phyloP scores from a whole-genome alignment of 2,888 invertebrate species.

The Tridacna gigas region DNA sequence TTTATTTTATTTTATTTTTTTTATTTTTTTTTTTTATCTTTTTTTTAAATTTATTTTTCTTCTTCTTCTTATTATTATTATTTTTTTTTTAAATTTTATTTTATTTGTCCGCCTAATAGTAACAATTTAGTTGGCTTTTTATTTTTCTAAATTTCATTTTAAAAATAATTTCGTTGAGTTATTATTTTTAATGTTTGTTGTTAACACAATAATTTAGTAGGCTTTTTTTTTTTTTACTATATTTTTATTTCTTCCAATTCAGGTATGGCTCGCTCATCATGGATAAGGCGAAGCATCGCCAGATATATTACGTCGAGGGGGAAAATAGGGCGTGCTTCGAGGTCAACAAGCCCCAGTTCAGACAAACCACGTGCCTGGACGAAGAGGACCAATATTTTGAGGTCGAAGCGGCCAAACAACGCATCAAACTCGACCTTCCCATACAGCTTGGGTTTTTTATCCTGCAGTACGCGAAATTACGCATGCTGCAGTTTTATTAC shows the following conservation, averaged over 20 bases:
- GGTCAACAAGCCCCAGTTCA: conserved; percentile 6
- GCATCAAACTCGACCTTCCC: conserved; percentile 21
- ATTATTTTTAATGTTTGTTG: too few relatives aligned
- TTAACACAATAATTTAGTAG: too few relatives aligned
- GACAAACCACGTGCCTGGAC: conserved; percentile 22
- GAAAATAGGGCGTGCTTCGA: conserved; percentile 20
- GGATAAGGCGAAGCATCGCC: conserved; percentile 45
- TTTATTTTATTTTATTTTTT: too few relatives aligned
- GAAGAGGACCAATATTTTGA: conserved; percentile 20
- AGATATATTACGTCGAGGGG: conserved; percentile 37
- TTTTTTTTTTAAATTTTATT: too few relatives aligned
- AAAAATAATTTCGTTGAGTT: too few relatives aligned
- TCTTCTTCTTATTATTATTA: too few relatives aligned
- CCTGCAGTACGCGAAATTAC: conserved; percentile 14
- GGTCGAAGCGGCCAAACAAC: conserved; percentile 20
- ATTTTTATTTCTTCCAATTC: background rate
- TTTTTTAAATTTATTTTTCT: too few relatives aligned
- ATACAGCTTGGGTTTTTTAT: conserved; percentile 10
- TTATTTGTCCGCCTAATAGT: too few relatives aligned
- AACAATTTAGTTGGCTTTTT: too few relatives aligned
- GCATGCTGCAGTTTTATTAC: conserved; percentile 29
- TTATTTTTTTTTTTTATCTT: too few relatives aligned
- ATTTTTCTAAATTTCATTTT: too few relatives aligned
- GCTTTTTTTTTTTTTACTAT: too few relatives aligned
- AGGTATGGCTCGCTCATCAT: conserved; percentile 51